Base-by-base conservation (phyloP, 2,113 vertebrate species). In the Cyphomyrus discorhynchus region DNA sequence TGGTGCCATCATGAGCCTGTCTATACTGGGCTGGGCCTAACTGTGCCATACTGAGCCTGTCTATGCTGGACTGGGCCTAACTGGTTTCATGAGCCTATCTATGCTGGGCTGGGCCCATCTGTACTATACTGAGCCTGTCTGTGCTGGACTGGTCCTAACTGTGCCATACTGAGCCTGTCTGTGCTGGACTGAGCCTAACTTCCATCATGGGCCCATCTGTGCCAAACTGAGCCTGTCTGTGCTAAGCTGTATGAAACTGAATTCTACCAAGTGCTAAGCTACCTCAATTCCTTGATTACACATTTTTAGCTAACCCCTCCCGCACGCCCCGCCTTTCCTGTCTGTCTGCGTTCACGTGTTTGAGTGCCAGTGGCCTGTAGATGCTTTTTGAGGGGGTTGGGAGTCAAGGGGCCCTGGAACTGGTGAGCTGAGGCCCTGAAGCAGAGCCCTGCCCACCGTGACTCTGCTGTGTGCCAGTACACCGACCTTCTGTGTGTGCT, bases 351-450 rank as follows among this genome's bases (percentile, higher is more conserved):
- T 94, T 86, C 92, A 91, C 94, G n/a, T 94, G 84, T 91, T 10
- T 89, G 49, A 90, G 52, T 88, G 88, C 91, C 39, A 66, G 53
- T 86, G 93, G 94, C 93, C 91, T 95, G 98, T 13, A 98, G 98
- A 97, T 99, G 96, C 97, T 98, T 96, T 97, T 98, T 97, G 98
- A 99, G 96, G 97, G 96, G 91, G 90, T 96, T 95, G 82, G 95
- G 98, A 95, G 98, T 98, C 95, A 99, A 97, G 58, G 94, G 92
- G 91, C 95, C 97, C 95, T 99, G 98, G 98, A 98, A 97, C 96
- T 97, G 98, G 95, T 99, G 98, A 92, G 99, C 98, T 80, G 98
- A 99, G 96, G 98, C 99, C 96, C 96, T 99, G 97, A 98, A 99
- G 95, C 97, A 96, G 90, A 95, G 94, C 88, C 98, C 97, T 96